Conservation (phyloP, 2,888 invertebrate species). For the Orgyia antiqua region DNA sequence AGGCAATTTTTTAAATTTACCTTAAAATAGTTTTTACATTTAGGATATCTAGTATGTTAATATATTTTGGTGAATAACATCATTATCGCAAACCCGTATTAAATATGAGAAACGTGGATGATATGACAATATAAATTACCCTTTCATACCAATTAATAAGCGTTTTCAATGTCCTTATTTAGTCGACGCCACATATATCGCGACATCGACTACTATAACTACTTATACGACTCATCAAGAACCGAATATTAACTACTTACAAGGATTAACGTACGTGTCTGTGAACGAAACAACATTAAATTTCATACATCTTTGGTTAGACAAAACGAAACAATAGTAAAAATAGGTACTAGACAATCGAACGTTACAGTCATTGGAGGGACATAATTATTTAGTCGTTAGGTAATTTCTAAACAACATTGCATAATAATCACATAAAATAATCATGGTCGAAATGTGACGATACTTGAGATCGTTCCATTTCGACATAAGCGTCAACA, state of each 20-base stretch:
- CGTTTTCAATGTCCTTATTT: conserved; percentile 78
- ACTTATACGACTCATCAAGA: conserved; percentile 71
- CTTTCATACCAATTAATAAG: conserved; percentile 79
- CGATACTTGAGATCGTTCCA: conserved; percentile 60
- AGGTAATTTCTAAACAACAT: conserved; percentile 74
- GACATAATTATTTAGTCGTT: conserved; percentile 70
- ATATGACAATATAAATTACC: conserved; percentile 79
- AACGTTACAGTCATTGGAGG: conserved; percentile 75
- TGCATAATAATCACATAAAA: conserved; percentile 70
- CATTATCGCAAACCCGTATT: conserved; percentile 79
- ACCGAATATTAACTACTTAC: conserved; percentile 73
- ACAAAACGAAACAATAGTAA: conserved; percentile 68
- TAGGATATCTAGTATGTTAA: conserved; percentile 69
- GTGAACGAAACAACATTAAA: conserved; percentile 51
- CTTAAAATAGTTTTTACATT: conserved; percentile 69
- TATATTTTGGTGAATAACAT: conserved; percentile 77
- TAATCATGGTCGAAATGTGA: conserved; percentile 68
- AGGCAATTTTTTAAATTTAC: conserved; percentile 73
- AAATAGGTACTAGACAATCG: conserved; percentile 70
- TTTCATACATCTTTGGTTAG: conserved; percentile 73
- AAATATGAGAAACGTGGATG: conserved; percentile 78
- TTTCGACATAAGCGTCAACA: conserved; percentile 75
- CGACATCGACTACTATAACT: conserved; percentile 67
- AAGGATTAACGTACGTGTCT: conserved; percentile 61
- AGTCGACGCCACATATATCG: conserved; percentile 63